These are phyloP conservation scores for Trichomalopsis sarcophagae DNA, from an alignment of 1,140 invertebrate species.

Conservation along the genomic window DNA sequence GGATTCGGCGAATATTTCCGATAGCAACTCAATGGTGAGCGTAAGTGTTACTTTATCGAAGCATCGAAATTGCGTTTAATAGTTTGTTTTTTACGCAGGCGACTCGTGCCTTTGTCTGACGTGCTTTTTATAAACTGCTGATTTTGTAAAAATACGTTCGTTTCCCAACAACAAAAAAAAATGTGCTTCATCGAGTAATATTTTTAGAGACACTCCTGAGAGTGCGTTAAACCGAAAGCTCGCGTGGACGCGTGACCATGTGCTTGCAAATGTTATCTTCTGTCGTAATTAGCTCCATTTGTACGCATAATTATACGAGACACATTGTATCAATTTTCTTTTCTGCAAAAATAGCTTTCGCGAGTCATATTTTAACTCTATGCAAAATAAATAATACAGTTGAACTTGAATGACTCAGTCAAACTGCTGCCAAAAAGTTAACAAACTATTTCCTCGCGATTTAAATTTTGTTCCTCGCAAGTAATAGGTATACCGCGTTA, in stretches of 20 bases:
- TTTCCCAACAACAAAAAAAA: background rate
- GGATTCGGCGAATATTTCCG: background rate
- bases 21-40: background rate
- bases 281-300: no score
- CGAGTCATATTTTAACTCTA: background rate
- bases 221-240: background rate
- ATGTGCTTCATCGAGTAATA: background rate
- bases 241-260: no score
- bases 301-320: no score
- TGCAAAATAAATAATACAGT: background rate
- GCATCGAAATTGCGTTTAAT: background rate
- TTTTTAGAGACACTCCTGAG: background rate
- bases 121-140: no score
- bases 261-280: no score
- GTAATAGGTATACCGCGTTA: background rate
- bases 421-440: slow-evolving; percentile 1
- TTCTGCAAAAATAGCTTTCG: background rate
- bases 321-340: background rate
- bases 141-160: no score
- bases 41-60: background rate
- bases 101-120: no score
- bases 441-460: background rate
- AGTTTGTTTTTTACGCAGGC: no score
- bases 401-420: background rate
- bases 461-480: background rate